Base-by-base conservation (phyloP, 2,888 invertebrate species). In the Cerceris rybyensis region DNA sequence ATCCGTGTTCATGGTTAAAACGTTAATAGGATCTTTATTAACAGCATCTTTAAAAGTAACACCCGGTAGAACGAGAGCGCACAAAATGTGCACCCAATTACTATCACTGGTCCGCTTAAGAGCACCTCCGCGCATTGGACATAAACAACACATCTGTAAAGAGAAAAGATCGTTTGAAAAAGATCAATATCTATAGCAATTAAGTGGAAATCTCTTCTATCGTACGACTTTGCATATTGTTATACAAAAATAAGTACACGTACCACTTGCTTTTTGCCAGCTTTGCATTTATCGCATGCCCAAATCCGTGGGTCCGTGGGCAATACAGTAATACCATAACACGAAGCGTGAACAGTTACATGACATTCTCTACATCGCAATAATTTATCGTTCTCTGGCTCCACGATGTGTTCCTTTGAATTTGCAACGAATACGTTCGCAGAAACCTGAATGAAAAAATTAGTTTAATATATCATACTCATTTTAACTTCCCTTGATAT, bases 51-150 rank as follows among this genome's bases (percentile, higher is more conserved):
- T 94, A 88, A 95, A 95, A 14, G 92, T 92, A 0, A 95, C 94
- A 80, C 95, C 95, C 6, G 95, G 95, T 75, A 95, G 93, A 93
- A 95, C 93, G 6, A 95, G 93, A 6, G 95, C 95, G 89, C 96
- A 96, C 16, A 95, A 92, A 69, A 96, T 94, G 88, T 96, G 96
- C 43, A 94, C 94, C 96, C 96, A 96, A 59, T 93, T 92, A 28
- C 94, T 93, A 86, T 94, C 94, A 73, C 94, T 94, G 4, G 94
- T 94, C 84, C 94, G 94, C 88, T 95, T 96, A 80, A 95, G 93
- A 69, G 95, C 95, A 61, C 96, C 96, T 11, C 94, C 94, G 63
- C 94, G 90, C 87, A 95, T 90, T 41, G 93, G 93, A 88, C 95
- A 95, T 75, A 95, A 87, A 80, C 93, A 93, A 86, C 95, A 95